These are phyloP conservation scores for Gymnobelideus leadbeateri DNA, from an alignment of 2,113 vertebrate genomes.

Conservation along the genomic window DNA sequence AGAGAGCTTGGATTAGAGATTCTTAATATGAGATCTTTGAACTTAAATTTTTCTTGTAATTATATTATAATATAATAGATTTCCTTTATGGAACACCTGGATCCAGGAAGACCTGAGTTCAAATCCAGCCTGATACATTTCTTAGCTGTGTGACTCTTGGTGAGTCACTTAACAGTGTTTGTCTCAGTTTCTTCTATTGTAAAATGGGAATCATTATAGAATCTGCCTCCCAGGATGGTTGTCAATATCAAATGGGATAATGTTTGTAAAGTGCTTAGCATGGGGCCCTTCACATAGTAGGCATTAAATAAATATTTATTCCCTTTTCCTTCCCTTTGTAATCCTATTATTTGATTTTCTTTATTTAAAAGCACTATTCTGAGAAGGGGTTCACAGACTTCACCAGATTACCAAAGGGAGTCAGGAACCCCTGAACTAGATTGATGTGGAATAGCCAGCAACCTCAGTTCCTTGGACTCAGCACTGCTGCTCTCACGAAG, in stretches of 20 bases:
- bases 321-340: neutral
- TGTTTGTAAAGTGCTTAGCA: neutral
- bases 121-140: neutral
- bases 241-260: neutral
- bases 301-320: neutral
- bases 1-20: neutral
- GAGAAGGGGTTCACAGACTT: neutral
- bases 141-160: neutral
- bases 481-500: neutral
- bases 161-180: neutral
- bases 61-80: neutral
- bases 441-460: neutral
- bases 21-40: neutral
- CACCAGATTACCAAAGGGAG: neutral
- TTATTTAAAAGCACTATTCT: neutral
- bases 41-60: neutral
- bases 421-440: neutral
- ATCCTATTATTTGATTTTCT: neutral
- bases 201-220: neutral
- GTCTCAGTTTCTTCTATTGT: neutral
- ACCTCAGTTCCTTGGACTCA: neutral
- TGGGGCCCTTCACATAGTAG: neutral
- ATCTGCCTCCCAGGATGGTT: neutral
- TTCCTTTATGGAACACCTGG: neutral
- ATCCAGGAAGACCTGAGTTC: neutral